Evolutionary conservation across 2,888 invertebrate genomes (phyloP).

Genomic region (Cordylochernes scorpioides): DNA sequence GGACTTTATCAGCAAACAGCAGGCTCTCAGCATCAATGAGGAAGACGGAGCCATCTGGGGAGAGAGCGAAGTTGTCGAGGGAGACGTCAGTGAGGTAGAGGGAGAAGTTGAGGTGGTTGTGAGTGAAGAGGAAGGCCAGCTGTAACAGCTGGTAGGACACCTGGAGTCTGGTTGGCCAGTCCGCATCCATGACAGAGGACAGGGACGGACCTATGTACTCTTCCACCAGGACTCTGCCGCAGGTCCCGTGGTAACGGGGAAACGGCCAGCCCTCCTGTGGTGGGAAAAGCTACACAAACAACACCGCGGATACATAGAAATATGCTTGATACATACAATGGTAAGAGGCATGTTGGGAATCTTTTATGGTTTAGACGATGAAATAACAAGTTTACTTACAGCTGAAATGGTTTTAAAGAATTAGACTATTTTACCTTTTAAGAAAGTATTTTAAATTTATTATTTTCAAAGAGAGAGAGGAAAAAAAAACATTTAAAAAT

Average conservation of each 20-base stretch:
- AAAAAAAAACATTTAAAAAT: too few relatives aligned
- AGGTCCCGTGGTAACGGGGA: slow-evolving; percentile 46
- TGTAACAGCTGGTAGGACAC: slow-evolving; percentile 22
- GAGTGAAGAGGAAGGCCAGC: slow-evolving; percentile 28
- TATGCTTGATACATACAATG: too few relatives aligned
- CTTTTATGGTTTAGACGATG: too few relatives aligned
- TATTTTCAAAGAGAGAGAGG: too few relatives aligned
- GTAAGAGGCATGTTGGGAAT: too few relatives aligned
- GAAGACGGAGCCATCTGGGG: slow-evolving; percentile 31
- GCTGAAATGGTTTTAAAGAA: too few relatives aligned
- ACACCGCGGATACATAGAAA: too few relatives aligned
- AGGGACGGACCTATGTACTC: slow-evolving; percentile 40
- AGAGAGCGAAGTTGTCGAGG: slow-evolving; percentile 52
- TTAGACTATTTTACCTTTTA: too few relatives aligned
- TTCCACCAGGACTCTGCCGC: slow-evolving; percentile 42
- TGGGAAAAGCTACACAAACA: slow-evolving; percentile 22
- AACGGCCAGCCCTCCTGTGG: slow-evolving; percentile 38
- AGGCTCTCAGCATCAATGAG: slow-evolving; percentile 58
- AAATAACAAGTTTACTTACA: too few relatives aligned
- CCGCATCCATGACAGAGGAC: slow-evolving; percentile 28
- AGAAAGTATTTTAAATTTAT: too few relatives aligned
- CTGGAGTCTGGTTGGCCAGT: slow-evolving; percentile 24
- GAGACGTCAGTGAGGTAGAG: slow-evolving; percentile 61
- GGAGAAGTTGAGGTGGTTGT: slow-evolving; percentile 31
- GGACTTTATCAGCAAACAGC: slow-evolving; percentile 39